Evolutionary conservation across 2,797 vertebrate species (phyloP).

Genomic region (Melanotaenia maccullochi): DNA sequence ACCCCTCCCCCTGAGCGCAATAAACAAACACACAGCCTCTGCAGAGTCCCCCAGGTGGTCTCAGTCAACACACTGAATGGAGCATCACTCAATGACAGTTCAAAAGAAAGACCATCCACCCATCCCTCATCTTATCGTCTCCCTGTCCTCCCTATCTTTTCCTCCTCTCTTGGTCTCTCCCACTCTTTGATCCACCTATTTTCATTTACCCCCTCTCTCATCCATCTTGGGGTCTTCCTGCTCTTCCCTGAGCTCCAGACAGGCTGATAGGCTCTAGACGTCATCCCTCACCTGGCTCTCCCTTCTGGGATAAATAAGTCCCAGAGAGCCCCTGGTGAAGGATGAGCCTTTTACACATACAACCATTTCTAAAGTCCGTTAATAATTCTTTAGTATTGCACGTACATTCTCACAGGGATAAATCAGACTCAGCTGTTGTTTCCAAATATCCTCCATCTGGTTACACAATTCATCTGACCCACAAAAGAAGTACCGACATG

Average conservation of each 20-base stretch:
- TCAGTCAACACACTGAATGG: conserved; percentile 75
- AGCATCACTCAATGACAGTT: conserved; percentile 75
- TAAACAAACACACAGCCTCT: conserved; percentile 75
- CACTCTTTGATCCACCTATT: conserved; percentile 54
- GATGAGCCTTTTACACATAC: conserved; percentile 53
- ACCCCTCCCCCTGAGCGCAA: conserved; percentile 53
- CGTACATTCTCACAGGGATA: conserved; percentile 19
- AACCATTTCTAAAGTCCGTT: conserved; percentile 13
- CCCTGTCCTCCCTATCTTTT: conserved; percentile 22
- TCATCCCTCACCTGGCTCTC: conserved; percentile 69
- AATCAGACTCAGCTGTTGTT: conserved; percentile 23
- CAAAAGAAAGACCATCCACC: conserved; percentile 64
- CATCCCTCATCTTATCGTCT: conserved; percentile 61
- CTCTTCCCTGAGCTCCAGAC: conserved; percentile 57
- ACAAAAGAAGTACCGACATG: background rate
- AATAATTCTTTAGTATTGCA: conserved; percentile 29
- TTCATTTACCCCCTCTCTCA: conserved; percentile 58
- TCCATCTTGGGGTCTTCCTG: conserved; percentile 73
- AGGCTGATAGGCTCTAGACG: conserved; percentile 37
- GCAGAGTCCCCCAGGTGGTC: conserved; percentile 72
- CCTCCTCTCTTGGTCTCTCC: conserved; percentile 24
- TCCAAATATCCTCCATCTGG: background rate
- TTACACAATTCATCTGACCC: conserved; percentile 8
- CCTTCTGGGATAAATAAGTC: conserved; percentile 72
- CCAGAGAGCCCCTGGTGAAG: conserved; percentile 51